These are phyloP conservation scores for Gandaritis pyraliata DNA, from an alignment of 2,888 invertebrate genomes.

Conservation along the genomic window DNA sequence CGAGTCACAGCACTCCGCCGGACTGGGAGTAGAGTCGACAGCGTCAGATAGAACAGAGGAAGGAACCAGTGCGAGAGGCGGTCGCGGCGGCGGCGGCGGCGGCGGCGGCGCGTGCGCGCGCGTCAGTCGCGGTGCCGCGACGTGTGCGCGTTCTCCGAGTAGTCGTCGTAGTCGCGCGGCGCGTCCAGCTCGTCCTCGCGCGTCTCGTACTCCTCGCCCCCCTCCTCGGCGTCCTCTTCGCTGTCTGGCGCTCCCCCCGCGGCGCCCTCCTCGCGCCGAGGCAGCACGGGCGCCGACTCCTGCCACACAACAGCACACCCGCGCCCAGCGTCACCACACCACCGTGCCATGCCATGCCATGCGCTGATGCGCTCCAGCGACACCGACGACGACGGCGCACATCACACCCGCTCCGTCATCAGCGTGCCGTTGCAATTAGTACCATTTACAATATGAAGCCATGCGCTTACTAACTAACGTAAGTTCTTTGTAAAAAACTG, in stretches of 20 bases:
- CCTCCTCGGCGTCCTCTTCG: conserved; percentile 52
- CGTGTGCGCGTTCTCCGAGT: conserved; percentile 74
- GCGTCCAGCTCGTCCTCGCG: conserved; percentile 66
- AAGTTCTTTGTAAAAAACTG: neutral
- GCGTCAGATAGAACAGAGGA: no score
- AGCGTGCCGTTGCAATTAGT: no score
- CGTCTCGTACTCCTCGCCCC: conserved; percentile 60
- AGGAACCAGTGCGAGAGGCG: neutral
- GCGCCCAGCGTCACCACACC: neutral
- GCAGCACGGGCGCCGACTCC: conserved; percentile 55
- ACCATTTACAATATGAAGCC: neutral
- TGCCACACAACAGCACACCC: conserved; percentile 34
- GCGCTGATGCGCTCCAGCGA: no score
- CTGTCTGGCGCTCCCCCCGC: conserved; percentile 46
- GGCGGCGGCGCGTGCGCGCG: conserved; percentile 31
- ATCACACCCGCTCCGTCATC: no score
- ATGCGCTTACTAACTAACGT: neutral
- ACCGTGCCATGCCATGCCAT: neutral
- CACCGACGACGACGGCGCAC: no score
- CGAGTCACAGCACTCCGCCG: no score
- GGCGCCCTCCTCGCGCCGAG: conserved; percentile 50
- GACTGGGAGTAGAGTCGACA: neutral
- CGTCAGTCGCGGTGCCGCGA: conserved; percentile 67
- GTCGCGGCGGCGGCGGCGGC: neutral
- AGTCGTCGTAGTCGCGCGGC: conserved; percentile 76